Evolutionary conservation across 35 echinoderm and acorn worm species (phyloP).

Genomic region (Stichopus chloronotus): DNA sequence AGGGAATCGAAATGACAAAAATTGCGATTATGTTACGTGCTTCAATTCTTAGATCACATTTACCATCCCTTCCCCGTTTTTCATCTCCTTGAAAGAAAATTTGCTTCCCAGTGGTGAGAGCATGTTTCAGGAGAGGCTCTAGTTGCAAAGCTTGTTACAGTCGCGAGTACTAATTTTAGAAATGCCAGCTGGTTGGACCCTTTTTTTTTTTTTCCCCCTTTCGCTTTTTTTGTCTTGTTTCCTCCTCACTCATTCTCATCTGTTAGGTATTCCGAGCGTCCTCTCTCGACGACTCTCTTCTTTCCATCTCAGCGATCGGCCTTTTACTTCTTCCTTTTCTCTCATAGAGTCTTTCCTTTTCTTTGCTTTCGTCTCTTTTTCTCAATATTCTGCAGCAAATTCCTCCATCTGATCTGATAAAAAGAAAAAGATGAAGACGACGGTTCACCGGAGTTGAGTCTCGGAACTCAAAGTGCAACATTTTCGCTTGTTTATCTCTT

Average conservation of each 20-base stretch:
- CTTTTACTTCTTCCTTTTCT: background rate
- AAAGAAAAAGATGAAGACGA: background rate
- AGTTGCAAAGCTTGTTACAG: background rate
- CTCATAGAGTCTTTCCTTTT: background rate
- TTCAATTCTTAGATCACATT: slow-evolving; percentile 13
- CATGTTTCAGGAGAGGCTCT: background rate
- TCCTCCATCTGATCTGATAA: background rate
- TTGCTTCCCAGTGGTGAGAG: background rate
- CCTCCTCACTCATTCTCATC: background rate
- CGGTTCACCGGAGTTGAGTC: background rate
- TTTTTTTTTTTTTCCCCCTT: background rate
- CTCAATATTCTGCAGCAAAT: background rate
- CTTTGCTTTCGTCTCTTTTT: background rate
- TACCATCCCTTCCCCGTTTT: background rate
- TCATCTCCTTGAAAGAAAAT: background rate
- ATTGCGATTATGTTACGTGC: slow-evolving; percentile 51
- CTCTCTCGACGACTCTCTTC: background rate
- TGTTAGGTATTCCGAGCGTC: background rate
- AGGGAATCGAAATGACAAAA: slow-evolving; percentile 5
- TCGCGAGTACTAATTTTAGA: slow-evolving; percentile 29
- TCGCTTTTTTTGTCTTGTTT: background rate
- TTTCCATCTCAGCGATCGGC: background rate
- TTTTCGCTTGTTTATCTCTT: background rate
- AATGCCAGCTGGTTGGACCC: background rate
- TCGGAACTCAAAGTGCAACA: background rate